Evolutionary conservation across 2,888 invertebrate genomes (phyloP), one percentile per base, ranked within the genome.

Genomic region (Hecatera dysodea): DNA sequence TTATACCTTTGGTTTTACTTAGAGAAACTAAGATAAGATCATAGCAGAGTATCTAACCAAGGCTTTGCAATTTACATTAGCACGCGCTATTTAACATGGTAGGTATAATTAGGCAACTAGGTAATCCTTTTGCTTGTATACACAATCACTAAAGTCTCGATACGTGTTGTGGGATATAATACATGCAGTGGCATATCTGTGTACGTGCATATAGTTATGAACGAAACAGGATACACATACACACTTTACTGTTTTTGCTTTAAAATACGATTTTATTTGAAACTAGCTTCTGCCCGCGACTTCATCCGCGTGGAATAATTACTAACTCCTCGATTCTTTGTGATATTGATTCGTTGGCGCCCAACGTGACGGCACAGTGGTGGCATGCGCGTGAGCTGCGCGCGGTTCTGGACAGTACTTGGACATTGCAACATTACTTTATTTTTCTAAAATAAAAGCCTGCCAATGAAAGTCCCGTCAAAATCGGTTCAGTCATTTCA

Each of bases 41-140:
- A 39, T 8, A 15, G 36, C 9, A 27, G 6, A 24, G 29, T 55
- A 17, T 39, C 36, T 8, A 29, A 53, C 22, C 17, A 27, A 46
- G 44, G n/a, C 53, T 74, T 71, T 29, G 44, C 9, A 39, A 29
- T 46, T 12, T 62, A 11, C 12, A 55, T 74, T 53, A 71, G 12
- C 39, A 46, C 24, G 11, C 24, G n/a, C 52, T 61, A 46, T 61
- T 60, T 53, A 39, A 59, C 52, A 55, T 17, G 4, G 36, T 39
- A 53, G 53, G 46, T 66, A 12, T 72, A 52, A 67, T 59, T 57
- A 67, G 36, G 11, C 12, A 24, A 24, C 36, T 42, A 36, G 39
- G 6, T 67, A 62, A 77, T 69, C 70, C 52, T 42, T 62, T 48
- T n/a, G 24, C 62, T 70, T 69, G 69, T 69, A 46, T 46, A 69